Conservation (phyloP, 2,113 vertebrate species). For the Phaethornis superciliosus region DNA sequence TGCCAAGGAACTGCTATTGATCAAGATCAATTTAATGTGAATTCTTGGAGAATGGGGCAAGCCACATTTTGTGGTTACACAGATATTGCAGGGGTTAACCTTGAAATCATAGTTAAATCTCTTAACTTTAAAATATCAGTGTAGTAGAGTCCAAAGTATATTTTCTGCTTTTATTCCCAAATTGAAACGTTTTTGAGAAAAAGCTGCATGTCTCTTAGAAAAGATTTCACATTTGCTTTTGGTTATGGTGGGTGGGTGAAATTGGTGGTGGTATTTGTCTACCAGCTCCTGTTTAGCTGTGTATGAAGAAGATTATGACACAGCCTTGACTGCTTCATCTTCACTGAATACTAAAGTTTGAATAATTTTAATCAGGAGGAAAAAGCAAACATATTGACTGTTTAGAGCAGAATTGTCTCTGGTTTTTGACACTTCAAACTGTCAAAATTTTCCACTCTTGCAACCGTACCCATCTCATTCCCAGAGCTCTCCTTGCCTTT, state of each 20-base stretch:
- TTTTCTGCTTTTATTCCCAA: background rate
- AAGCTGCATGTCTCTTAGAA: background rate
- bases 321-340: conserved; percentile 29
- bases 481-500: background rate
- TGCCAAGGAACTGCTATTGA: background rate
- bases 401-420: background rate
- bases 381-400: background rate
- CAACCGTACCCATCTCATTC: background rate
- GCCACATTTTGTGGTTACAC: background rate
- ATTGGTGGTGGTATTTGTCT: background rate
- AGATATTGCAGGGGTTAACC: background rate
- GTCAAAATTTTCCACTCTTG: background rate
- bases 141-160: background rate
- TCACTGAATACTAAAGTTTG: background rate
- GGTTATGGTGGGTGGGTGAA: background rate
- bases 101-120: background rate
- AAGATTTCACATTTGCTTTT: background rate
- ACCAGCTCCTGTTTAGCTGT: background rate
- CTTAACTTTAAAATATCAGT: background rate
- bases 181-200: background rate
- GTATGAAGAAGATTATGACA: background rate
- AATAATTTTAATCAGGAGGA: background rate
- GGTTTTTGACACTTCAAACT: background rate
- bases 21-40: background rate
- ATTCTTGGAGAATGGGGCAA: background rate